phyloP scores from a whole-genome alignment of 2,797 vertebrate genomes.

The Phrynocephalus vlangalii region DNA sequence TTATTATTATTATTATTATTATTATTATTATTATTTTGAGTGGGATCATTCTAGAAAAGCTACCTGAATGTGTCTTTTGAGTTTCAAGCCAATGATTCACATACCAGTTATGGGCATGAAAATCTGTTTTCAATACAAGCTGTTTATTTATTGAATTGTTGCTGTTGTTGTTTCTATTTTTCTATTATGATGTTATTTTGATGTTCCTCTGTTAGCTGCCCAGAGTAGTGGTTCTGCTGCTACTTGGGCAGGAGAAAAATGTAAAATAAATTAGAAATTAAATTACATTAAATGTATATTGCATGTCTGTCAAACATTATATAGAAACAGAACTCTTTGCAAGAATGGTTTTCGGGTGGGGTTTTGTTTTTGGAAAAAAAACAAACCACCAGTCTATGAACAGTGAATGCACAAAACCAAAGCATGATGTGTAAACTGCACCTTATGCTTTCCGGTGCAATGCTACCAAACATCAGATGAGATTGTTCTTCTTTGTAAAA shows the following conservation, averaged over 20 bases:
- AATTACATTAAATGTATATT: not conserved
- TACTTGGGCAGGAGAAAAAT: no score
- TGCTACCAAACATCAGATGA: not conserved
- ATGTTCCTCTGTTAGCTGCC: no score
- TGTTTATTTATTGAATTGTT: not conserved
- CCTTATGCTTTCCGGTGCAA: not conserved
- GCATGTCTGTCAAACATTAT: not conserved
- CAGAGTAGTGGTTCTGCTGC: no score
- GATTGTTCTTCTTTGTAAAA: not conserved
- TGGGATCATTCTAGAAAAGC: rapidly evolving
- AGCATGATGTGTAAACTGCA: not conserved
- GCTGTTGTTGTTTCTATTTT: no score
- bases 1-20: no score
- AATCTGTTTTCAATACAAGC: not conserved
- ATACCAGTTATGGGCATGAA: not conserved
- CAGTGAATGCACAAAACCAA: not conserved
- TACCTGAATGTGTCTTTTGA: not conserved
- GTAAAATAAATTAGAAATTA: no score
- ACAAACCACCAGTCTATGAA: not conserved
- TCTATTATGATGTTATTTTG: no score
- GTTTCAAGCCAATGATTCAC: not conserved
- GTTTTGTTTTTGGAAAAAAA: not conserved
- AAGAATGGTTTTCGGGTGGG: no score
- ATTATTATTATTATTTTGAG: no score
- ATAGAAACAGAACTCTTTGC: not conserved